Base-by-base conservation (phyloP, 2,888 invertebrate species). In the Microchrysa polita region DNA sequence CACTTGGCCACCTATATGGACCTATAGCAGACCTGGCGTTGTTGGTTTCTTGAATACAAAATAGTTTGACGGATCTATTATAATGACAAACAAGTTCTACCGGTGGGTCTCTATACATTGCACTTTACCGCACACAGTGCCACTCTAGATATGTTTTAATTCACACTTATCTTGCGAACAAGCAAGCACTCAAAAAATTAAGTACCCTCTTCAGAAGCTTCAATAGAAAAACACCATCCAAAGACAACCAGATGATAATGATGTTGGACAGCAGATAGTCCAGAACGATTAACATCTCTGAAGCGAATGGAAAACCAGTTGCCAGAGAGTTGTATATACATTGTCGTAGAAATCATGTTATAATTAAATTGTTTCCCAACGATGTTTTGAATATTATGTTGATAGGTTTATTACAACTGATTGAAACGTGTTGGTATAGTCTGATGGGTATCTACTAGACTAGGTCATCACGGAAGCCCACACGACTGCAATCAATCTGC, bases 61-160 rank as follows among this genome's bases (percentile, higher is more conserved):
- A 34, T 34, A 34, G 27, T 34, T 34, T 34, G 27, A 34, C 7
- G 27, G 27, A 34, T 7, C 27, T 34, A 34, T 34, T 34, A 34
- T 34, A 34, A n/a, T n/a, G n/a, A n/a, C n/a, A n/a, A 2, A 60
- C 60, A 22, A 40, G 63, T 40, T 65, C 65, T 65, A 65, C 65
- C 65, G 65, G 65, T 65, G 22, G 65, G 65, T 65, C 65, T 34
- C n/a, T n/a, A n/a, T n/a, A 34, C 4, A 2, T 18, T 48, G 44
- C 65, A 65, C 55, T 67, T 67, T 67, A 67, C 69, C 69, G 57
- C 69, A 69, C 69, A 69, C 69, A 14, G 42, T 69, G 69, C 57
- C 69, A 55, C 55, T 55, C 69, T 69, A 65, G 42, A 48, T 65
- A 44, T 44, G 65, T 44, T 65, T 69, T 69, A 44, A 69, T 69